Base-by-base conservation (phyloP, 2,797 vertebrate species). In the Sebastes kiyomatsui region DNA sequence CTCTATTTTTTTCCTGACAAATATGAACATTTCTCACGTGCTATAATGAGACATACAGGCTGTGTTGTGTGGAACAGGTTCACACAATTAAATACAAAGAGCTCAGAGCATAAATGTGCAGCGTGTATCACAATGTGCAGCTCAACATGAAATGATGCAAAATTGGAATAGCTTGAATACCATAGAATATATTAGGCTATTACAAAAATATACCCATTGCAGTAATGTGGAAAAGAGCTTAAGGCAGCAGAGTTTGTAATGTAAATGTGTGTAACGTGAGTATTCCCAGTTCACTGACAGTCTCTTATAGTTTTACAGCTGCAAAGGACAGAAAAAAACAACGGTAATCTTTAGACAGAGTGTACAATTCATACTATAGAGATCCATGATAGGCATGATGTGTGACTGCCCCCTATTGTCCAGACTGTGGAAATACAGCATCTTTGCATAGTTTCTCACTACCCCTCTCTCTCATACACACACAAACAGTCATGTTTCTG, bases 241-340 rank as follows among this genome's bases (percentile, higher is more conserved):
- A 93, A 94, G 92, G 92, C 93, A 90, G 88, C 67, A 65, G 25
- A 81, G 77, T 85, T 69, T 81, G 61, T 38, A 23, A 65, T 56
- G 74, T 73, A 79, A 81, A 88, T 65, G 67, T 80, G 27, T 49
- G 46, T 18, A 20, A 68, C 52, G 7, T 28, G 32, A 80, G 30
- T 49, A 25, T 58, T 58, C 6, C 22, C 30, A 56, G 27, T 82
- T 71, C 28, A 75, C 20, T 52, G 65, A 56, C 25, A 38, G 25
- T 67, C 49, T 68, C 4, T 49, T 38, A 11, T 7, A 67, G 11
- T 56, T 25, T 66, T 27, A 64, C 46, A 82, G 55, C 84, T 62
- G 59, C 20, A 83, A 60, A 79, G 60, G 55, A 67, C 20, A 72
- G 23, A 67, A 85, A 88, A 46, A 77, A 69, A 59, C 55, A 88